Conservation (phyloP, 1,140 invertebrate species). For the Paracyclopina nana region DNA sequence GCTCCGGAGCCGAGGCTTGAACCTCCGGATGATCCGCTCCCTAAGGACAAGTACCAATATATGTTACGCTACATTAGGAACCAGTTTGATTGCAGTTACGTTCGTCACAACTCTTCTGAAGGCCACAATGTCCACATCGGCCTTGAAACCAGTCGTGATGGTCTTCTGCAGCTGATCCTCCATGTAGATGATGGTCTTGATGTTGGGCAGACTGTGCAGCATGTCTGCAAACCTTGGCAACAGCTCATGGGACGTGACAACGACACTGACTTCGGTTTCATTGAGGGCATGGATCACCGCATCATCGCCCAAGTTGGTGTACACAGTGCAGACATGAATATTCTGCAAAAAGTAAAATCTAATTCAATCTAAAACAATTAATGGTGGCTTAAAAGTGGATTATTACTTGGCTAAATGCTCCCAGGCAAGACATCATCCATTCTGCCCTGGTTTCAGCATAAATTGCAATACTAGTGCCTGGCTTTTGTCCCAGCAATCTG, state of each 20-base stretch:
- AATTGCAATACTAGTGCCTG: slow-evolving; percentile 30
- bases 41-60: not conserved
- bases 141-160: not conserved
- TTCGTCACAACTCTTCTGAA: not conserved
- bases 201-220: slow-evolving; percentile 11
- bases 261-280: slow-evolving; percentile 31
- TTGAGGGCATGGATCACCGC: slow-evolving; percentile 36
- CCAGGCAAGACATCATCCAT: slow-evolving; percentile 35
- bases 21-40: not conserved
- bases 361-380: not conserved
- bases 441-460: slow-evolving; percentile 39
- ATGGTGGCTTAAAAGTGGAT: slow-evolving; percentile 17
- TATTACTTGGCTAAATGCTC: slow-evolving; percentile 33
- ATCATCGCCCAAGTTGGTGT: slow-evolving; percentile 39
- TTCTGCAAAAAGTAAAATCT: slow-evolving; percentile 5
- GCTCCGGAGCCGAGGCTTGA: not conserved
- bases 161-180: slow-evolving; percentile 19
- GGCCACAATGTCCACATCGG: slow-evolving; percentile 32
- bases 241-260: slow-evolving; percentile 19
- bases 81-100: not conserved
- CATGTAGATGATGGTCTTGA: slow-evolving; percentile 19
- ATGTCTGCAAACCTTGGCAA: slow-evolving; percentile 18
- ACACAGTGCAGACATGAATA: slow-evolving; percentile 34
- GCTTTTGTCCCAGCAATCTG: slow-evolving; percentile 26
- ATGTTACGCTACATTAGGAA: not conserved